Evolutionary conservation across 2,113 vertebrate species (phyloP), one percentile per base, ranked within the genome.

Genomic region (Pseudopipra pipra): DNA sequence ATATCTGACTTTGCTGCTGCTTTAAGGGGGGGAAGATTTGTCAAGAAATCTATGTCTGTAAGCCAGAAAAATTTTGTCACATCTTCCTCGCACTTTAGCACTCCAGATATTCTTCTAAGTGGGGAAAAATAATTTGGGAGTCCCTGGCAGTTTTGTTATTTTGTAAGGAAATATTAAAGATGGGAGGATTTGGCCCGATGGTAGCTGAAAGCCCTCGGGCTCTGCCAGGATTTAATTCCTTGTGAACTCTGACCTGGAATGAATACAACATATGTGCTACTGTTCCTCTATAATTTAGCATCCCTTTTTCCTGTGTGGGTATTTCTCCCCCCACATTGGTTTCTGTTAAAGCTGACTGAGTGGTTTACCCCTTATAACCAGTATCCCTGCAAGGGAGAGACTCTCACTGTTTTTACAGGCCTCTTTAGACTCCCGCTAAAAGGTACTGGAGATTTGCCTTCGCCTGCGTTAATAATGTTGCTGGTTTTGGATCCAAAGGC

Each of bases 241-340:
- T 33, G 23, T 87, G 87, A 95, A 93, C 90, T 95, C 85, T 76
- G 74, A 93, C 82, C 93, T 95, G 75, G 61, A 93, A 75, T 90
- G 68, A 85, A 81, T 22, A 79, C 70, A 85, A 59, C 56, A 44
- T 65, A 18, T 4, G 1, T 72, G 96, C 95, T 96, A 95, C 95
- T 62, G 93, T 96, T 97, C 49, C 79, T 87, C 79, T 80, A 30
- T 90, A 96, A 95, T 89, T 79, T 79, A 93, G 85, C 90, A 70
- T 95, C 80, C 70, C 37, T 72, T 93, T 90, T 96, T 90, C 83
- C 91, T 78, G 63, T 82, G 66, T 68, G 82, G 44, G 15, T 47
- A 46, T 84, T 80, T 41, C 77, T 66, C 14, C 13, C 30, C n/a
- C 22, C 14, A 28, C 2, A 2, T 65, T 84, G 2, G 2, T 79